phyloP scores from a whole-genome alignment of 2,797 vertebrate species.

The Lacerta viridis region DNA sequence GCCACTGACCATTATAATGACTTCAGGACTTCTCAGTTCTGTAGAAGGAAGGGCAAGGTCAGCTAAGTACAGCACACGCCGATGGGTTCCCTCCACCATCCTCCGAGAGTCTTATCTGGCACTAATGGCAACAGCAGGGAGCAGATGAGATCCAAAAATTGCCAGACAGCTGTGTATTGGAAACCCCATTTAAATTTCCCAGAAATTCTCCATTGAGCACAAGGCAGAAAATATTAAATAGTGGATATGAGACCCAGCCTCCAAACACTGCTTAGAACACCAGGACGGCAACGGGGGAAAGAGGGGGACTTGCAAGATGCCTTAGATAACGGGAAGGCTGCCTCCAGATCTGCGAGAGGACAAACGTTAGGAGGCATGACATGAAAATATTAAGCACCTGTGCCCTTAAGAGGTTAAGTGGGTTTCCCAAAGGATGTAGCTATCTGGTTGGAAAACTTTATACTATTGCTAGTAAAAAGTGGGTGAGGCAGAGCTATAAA shows the following conservation, averaged over 20 bases:
- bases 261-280: neutral
- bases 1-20: too few relatives aligned
- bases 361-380: neutral
- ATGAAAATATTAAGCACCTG: neutral
- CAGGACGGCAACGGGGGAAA: neutral
- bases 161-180: neutral
- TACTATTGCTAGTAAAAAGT: neutral
- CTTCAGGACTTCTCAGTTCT: neutral
- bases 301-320: neutral
- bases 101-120: neutral
- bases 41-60: neutral
- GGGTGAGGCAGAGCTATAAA: neutral
- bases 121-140: neutral
- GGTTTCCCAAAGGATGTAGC: neutral
- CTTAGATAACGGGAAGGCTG: neutral
- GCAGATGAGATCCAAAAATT: neutral
- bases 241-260: neutral
- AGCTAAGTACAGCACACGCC: neutral
- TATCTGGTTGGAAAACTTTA: neutral
- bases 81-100: neutral
- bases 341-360: neutral
- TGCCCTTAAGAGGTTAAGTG: neutral
- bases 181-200: neutral
- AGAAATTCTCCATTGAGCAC: neutral
- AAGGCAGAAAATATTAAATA: neutral